Base-by-base conservation (phyloP, 2,113 vertebrate genomes). In the Cygnus buccinator region DNA sequence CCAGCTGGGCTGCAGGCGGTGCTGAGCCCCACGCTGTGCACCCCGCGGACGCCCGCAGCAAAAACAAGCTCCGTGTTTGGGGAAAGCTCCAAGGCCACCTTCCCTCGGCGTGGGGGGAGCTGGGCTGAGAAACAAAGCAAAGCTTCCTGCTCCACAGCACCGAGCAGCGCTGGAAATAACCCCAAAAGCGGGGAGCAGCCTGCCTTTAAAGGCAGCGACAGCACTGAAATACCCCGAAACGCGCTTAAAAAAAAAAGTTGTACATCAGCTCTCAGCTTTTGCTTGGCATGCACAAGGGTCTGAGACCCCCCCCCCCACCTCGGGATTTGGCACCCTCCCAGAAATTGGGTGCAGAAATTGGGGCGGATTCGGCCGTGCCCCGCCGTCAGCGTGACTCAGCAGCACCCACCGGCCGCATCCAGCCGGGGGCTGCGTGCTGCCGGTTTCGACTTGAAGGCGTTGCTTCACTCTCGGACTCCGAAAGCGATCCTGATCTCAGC, bases 221-320 rank as follows among this genome's bases (percentile, higher is more conserved):
- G 13, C n/a, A 2, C 35, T 11, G 48, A 20, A 39, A 26, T 4
- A 13, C 1, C 43, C 2, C 1, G 4, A 43, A 39, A 44, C 35
- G 31, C 11, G 43, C 43, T 70, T 11, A 29, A 55, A 41, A 26
- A 1, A 23, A 11, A 10, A 20, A 46, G 19, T 20, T 82, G 71
- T 18, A 61, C 33, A 72, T 2, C 3, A 1, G 8, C 57, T 37
- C 6, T 2, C 33, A 9, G 54, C 41, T 17, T 28, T 37, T 1
- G 0, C 52, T 23, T 48, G 37, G 67, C 3, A 0, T 17, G 10
- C 3, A 0, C 4, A 13, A 41, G 39, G 78, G n/a, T 25, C 10
- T 3, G 22, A 22, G 46, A 48, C 46, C 10, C 46, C 21, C 39
- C 37, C 54, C 20, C 10, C 9, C 41, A 11, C n/a, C 33, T 0